Evolutionary conservation across 2,888 invertebrate species (phyloP).

Genomic region (Drosophila formosana): DNA sequence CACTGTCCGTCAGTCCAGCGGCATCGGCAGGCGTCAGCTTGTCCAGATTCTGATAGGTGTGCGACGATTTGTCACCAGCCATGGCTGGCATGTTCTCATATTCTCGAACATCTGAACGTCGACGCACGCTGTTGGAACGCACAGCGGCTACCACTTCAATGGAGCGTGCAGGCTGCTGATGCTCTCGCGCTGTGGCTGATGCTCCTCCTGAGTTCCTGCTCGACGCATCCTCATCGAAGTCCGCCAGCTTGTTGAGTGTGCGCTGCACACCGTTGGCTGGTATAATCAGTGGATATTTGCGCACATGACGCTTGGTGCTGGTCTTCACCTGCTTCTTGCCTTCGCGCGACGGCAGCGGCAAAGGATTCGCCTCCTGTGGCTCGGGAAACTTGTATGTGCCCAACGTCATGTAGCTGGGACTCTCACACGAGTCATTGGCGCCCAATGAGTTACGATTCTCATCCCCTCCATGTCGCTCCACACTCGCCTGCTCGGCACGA

Average conservation of each 20-base stretch:
- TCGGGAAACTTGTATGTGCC: constrained; percentile 83
- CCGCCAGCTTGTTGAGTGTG: constrained; percentile 87
- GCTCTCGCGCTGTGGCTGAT: constrained; percentile 31
- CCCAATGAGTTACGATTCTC: constrained; percentile 59
- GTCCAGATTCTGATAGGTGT: constrained; percentile 82
- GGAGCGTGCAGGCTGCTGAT: constrained; percentile 35
- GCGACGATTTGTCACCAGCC: constrained; percentile 29
- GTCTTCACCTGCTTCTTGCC: constrained; percentile 86
- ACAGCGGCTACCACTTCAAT: constrained; percentile 78
- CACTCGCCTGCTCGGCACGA: constrained; percentile 65
- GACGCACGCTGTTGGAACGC: constrained; percentile 64
- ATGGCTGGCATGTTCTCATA: constrained; percentile 71
- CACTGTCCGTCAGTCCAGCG: constrained; percentile 82
- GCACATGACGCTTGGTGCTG: constrained; percentile 89
- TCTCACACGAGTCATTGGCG: constrained; percentile 79
- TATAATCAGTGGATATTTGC: constrained; percentile 93
- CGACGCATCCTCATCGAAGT: constrained; percentile 50
- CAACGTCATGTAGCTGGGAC: constrained; percentile 84
- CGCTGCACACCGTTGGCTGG: constrained; percentile 88
- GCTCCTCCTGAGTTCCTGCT: constrained; percentile 10
- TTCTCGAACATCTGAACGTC: constrained; percentile 55
- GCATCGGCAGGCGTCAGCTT: constrained; percentile 65
- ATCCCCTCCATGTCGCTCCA: constrained; percentile 45
- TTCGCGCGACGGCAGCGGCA: constrained; percentile 93
- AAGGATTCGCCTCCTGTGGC: constrained; percentile 86